A percentile compares a stretch with the other conserved stretches of the same genome.
Evolutionary conservation across 2,888 invertebrate species (phyloP).

Genomic region (Phania funesta): DNA sequence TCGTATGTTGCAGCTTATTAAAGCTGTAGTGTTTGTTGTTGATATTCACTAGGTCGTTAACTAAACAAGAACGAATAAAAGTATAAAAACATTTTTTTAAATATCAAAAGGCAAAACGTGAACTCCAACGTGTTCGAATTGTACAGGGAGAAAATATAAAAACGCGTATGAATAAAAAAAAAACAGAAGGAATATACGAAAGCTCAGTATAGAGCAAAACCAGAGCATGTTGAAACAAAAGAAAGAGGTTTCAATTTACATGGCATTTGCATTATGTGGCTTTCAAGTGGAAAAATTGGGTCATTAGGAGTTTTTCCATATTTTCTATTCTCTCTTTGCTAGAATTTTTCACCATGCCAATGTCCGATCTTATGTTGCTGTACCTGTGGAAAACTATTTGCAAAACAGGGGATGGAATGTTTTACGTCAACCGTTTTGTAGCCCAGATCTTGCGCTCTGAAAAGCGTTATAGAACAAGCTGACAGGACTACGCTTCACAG

Average conservation of each 20-base stretch:
- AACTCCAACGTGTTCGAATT: conserved; percentile 8
- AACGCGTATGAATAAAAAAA: background rate
- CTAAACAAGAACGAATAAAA: conserved; percentile 12
- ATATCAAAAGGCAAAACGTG: conserved; percentile 21
- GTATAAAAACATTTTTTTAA: conserved; percentile 12
- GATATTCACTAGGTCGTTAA: conserved; percentile 39
- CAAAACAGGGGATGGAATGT: too few species aligned
- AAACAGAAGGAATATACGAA: background rate
- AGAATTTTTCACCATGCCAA: too few species aligned
- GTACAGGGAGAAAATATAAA: background rate
- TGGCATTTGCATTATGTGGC: conserved; percentile 54
- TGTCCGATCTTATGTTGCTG: too few species aligned
- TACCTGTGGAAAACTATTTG: too few species aligned
- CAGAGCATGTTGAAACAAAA: conserved; percentile 22
- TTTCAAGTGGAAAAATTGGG: conserved; percentile 50
- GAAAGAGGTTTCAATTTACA: conserved; percentile 41
- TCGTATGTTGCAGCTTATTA: conserved; percentile 22
- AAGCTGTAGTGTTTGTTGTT: conserved; percentile 1
- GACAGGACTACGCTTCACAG: too few species aligned
- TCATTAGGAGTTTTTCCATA: conserved; percentile 16
- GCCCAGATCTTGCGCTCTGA: too few species aligned
- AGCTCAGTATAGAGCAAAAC: background rate
- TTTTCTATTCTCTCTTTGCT: background rate
- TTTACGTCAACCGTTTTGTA: too few species aligned
- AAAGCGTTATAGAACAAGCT: too few species aligned